These are phyloP conservation scores for Cheilosia scutellata DNA, from an alignment of 2,888 invertebrate species.

Conservation along the genomic window DNA sequence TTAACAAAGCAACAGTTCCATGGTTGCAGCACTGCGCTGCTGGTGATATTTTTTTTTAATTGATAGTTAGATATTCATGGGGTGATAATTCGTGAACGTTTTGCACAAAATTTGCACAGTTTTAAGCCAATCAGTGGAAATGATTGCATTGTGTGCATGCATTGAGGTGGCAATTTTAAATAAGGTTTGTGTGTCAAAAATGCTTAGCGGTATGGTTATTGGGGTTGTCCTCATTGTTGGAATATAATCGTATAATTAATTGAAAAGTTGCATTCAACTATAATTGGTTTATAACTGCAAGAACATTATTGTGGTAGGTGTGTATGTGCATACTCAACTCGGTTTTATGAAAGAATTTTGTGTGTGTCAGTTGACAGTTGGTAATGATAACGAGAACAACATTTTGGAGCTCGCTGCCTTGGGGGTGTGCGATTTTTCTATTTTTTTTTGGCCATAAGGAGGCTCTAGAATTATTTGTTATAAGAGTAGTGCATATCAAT, in stretches of 20 bases:
- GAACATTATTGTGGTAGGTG: not conserved
- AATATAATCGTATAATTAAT: slow-evolving; percentile 11
- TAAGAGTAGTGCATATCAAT: too few relatives aligned
- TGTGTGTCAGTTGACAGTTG: too few relatives aligned
- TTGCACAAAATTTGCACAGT: slow-evolving; percentile 16
- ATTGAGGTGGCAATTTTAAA: slow-evolving; percentile 15
- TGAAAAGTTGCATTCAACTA: slow-evolving; percentile 2
- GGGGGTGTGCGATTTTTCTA: too few relatives aligned
- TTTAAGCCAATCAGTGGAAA: slow-evolving; percentile 21
- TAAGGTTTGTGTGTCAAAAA: slow-evolving; percentile 22
- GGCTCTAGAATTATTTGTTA: too few relatives aligned
- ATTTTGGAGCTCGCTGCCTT: too few relatives aligned
- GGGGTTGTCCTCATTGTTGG: slow-evolving; percentile 25
- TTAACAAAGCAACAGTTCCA: slow-evolving; percentile 25
- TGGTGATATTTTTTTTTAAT: slow-evolving; percentile 36
- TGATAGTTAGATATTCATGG: slow-evolving; percentile 57
- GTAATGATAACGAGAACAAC: too few relatives aligned
- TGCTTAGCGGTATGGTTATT: slow-evolving; percentile 5
- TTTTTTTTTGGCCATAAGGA: too few relatives aligned
- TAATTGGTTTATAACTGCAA: slow-evolving; percentile 3
- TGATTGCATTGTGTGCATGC: slow-evolving; percentile 23
- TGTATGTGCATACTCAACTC: too few relatives aligned
- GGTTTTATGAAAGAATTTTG: too few relatives aligned
- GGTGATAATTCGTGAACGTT: slow-evolving; percentile 56
- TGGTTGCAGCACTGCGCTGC: slow-evolving; percentile 15